Evolutionary conservation across 2,113 vertebrate genomes (phyloP).

Genomic region (Pluvialis apricaria): DNA sequence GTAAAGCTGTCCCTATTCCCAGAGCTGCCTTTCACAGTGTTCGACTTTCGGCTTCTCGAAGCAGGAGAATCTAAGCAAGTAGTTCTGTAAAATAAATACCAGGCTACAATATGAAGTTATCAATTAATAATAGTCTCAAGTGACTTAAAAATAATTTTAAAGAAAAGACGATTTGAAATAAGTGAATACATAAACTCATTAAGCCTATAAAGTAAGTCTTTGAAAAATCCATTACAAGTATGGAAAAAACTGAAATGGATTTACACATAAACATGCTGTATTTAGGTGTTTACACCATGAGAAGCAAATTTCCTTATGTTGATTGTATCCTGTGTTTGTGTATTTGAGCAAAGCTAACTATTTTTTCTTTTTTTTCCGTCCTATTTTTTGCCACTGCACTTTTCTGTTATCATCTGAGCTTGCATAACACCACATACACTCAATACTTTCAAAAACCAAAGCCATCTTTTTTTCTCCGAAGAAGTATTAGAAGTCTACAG

Average conservation of each 20-base stretch:
- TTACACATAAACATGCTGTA: not conserved
- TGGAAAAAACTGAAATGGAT: not conserved
- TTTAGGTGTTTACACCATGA: not conserved
- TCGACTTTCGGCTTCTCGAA: not conserved
- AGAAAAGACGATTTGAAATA: not conserved
- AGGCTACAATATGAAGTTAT: not conserved
- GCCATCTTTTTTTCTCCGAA: not conserved
- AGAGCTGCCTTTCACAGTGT: not conserved
- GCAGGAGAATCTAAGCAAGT: not conserved
- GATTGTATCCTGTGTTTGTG: not conserved
- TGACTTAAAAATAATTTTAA: not conserved
- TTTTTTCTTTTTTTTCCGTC: not conserved
- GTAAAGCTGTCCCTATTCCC: not conserved
- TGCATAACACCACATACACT: not conserved
- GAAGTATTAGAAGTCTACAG: not conserved
- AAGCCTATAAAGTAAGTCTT: not conserved
- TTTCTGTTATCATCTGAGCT: not conserved
- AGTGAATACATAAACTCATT: not conserved
- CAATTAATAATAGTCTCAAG: not conserved
- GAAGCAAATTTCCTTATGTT: not conserved
- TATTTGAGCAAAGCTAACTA: not conserved
- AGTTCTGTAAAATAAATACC: not conserved
- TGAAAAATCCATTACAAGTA: not conserved
- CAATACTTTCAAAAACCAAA: not conserved
- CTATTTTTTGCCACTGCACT: not conserved